Evolutionary conservation across 2,113 vertebrate species (phyloP).

Genomic region (Malurus melanocephalus): DNA sequence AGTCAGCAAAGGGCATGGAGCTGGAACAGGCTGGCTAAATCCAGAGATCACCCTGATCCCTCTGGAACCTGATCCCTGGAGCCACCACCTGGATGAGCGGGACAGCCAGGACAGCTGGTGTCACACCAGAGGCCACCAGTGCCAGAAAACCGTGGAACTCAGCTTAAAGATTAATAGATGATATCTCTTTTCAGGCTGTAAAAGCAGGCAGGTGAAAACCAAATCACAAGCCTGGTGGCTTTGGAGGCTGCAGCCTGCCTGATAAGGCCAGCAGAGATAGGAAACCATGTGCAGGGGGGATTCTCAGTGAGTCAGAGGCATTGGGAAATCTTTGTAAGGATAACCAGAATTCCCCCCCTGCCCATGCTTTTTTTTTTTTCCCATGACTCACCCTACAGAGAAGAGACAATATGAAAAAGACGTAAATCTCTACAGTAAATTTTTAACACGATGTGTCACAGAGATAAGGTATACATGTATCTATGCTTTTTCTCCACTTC

Average conservation of each 20-base stretch:
- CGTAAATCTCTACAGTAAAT: neutral
- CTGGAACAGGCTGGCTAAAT: neutral
- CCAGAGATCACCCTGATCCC: neutral
- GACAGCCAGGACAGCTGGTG: neutral
- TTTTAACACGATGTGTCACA: neutral
- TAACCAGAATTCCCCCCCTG: neutral
- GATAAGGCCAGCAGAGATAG: fast-evolving
- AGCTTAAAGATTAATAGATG: slow-evolving; percentile 21
- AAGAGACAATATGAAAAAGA: neutral
- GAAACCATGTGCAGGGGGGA: neutral
- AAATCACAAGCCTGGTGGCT: neutral
- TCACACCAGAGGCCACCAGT: neutral
- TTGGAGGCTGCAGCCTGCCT: neutral
- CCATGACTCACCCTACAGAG: neutral
- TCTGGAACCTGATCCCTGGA: neutral
- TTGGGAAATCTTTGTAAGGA: neutral
- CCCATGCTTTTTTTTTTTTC: neutral
- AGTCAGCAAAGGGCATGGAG: neutral
- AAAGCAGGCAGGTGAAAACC: neutral
- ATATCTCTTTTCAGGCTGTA: neutral
- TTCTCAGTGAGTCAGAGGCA: neutral
- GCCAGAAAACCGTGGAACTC: neutral
- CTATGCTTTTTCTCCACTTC: neutral
- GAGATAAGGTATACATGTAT: neutral
- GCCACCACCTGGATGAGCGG: neutral